Evolutionary conservation across 2,797 vertebrate genomes (phyloP).

Genomic region (Sorex maritimensis): DNA sequence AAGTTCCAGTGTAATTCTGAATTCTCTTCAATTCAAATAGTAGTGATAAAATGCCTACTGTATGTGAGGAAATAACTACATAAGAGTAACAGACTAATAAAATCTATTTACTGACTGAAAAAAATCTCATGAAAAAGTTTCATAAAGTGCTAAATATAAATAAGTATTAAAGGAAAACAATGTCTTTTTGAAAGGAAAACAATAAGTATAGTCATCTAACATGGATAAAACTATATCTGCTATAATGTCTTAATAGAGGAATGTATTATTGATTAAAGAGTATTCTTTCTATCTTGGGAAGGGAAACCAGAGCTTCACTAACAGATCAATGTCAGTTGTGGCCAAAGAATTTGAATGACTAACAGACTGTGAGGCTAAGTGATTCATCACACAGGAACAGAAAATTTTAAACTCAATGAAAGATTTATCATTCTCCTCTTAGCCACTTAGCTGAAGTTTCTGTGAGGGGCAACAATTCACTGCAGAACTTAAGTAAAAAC

Average conservation of each 20-base stretch:
- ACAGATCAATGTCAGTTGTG: not conserved
- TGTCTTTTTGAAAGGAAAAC: too few species aligned
- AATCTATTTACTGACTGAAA: constrained; percentile 9
- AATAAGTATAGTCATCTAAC: not conserved
- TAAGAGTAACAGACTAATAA: constrained; percentile 20
- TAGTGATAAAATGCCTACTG: not conserved
- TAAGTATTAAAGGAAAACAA: not conserved
- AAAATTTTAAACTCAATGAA: not conserved
- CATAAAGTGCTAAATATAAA: not conserved
- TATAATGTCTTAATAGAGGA: not conserved
- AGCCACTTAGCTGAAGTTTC: not conserved
- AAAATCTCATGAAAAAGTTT: not conserved
- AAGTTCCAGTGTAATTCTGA: not conserved
- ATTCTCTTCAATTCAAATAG: constrained; percentile 26
- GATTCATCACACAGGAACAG: not conserved
- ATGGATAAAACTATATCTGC: not conserved
- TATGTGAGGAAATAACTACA: not conserved
- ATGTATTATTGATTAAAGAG: not conserved
- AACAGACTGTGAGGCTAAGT: not conserved
- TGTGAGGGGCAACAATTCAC: not conserved
- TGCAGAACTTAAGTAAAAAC: not conserved
- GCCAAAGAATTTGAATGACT: not conserved
- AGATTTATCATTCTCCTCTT: not conserved
- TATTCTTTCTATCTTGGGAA: not conserved
- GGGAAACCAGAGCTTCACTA: not conserved